Conservation (phyloP, 1,140 invertebrate species). For the Magallana angulata region DNA sequence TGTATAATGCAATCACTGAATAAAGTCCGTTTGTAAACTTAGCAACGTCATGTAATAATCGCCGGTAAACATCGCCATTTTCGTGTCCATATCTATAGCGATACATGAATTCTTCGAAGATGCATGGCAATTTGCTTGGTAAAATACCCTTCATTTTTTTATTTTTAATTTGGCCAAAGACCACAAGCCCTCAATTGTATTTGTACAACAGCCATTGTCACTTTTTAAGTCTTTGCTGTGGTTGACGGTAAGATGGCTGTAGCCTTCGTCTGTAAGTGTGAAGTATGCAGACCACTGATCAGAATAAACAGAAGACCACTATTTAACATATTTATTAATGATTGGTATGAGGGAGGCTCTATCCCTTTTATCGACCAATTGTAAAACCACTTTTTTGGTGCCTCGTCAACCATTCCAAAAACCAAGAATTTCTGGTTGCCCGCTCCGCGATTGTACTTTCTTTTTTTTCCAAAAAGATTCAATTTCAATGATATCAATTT, state of each 20-base stretch:
- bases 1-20: neutral
- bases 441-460: constrained; percentile 10
- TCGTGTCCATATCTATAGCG: neutral
- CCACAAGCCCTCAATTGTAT: neutral
- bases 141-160: neutral
- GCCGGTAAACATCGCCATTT: neutral
- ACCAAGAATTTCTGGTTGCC: constrained; percentile 39
- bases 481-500: neutral
- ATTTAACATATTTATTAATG: constrained; percentile 5
- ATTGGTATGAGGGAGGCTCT: neutral
- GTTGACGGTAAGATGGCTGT: neutral
- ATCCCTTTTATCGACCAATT: constrained; percentile 6
- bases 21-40: neutral
- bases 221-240: no score
- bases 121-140: neutral
- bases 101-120: neutral
- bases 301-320: neutral
- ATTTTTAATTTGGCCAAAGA: neutral
- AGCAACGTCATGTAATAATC: neutral
- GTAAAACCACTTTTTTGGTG: constrained; percentile 3
- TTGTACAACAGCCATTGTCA: neutral
- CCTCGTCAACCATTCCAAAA: constrained; percentile 26
- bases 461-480: neutral
- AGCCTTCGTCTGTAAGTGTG: neutral
- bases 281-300: neutral